phyloP scores from a whole-genome alignment of 2,113 vertebrate genomes.

The Python bivittatus region DNA sequence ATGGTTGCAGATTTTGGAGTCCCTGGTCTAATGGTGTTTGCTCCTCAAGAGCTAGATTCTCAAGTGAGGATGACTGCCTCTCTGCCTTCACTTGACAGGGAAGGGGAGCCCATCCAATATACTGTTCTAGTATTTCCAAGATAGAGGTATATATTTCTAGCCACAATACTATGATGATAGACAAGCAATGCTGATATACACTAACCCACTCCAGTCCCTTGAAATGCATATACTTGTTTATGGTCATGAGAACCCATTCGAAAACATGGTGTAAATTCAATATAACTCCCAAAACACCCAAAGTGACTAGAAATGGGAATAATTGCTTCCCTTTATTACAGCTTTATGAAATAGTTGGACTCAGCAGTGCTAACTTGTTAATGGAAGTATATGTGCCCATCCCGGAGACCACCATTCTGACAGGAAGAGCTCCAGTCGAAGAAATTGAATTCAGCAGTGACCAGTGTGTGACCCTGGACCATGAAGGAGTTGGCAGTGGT shows the following conservation, averaged over 20 bases:
- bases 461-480: conserved; percentile 85
- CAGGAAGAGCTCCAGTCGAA: conserved; percentile 79
- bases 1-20: background rate
- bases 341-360: conserved; percentile 86
- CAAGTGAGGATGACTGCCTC: no score
- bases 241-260: background rate
- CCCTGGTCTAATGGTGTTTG: background rate
- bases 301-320: background rate
- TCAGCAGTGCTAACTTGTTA: conserved; percentile 73
- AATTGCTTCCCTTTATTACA: conserved; percentile 46
- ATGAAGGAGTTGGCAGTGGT: conserved; percentile 97
- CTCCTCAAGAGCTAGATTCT: background rate
- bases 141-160: background rate
- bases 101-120: background rate
- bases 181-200: background rate
- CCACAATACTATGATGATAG: background rate
- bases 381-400: conserved; percentile 89
- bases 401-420: conserved; percentile 85
- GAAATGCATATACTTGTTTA: background rate
- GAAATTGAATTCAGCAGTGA: conserved; percentile 93
- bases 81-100: background rate
- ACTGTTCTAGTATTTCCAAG: background rate
- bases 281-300: background rate
- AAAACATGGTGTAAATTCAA: background rate
- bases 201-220: background rate